Evolutionary conservation across 2,797 vertebrate species (phyloP), one percentile per base, ranked within the genome.

Genomic region (Etheostoma nigrum): DNA sequence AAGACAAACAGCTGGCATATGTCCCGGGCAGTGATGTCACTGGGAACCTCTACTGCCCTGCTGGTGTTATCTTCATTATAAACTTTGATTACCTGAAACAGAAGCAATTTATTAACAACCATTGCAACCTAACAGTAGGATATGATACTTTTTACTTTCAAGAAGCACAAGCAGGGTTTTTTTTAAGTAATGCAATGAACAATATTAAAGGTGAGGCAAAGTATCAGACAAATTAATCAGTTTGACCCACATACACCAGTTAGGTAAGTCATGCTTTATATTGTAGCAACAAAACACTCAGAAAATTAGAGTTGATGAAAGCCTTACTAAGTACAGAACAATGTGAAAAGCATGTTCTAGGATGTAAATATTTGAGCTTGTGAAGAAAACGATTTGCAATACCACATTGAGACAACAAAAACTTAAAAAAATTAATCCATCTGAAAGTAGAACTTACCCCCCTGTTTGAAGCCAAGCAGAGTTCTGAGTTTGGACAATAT

Each of bases 31-130:
- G 95, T 97, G 89, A 97, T 94, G 89, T 99, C 98, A 92, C 93
- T 96, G 65, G 97, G 97, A 58, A 98, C 97, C 91, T 99, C 98
- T 76, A 99, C 92, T 25, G 97, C 95, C 91, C 96, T 95, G 94
- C 97, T 98, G 73, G 94, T 97, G 84, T 97, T 96, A 93, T 99
- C 98, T 91, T 99, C 98, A 87, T 94, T 97, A 86, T 97, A 98
- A 64, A 99, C 95, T 95, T 98, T 99, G 92, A 99, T 97, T 76
- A 99, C 96, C 98, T 99, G 94, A 67, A 87, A 84, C 18, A 88
- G 19, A 83, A 75, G 45, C 40, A 62, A 44, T 19, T 5, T 45
- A 64, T 71, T 12, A 73, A 10, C 7, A 27, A 25, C 54, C 4
- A 19, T 33, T 36, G 60, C 6, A 76, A 57, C 19, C 5, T 51